These are phyloP conservation scores for Osmerus mordax DNA, from an alignment of 2,113 vertebrate genomes.

Conservation along the genomic window DNA sequence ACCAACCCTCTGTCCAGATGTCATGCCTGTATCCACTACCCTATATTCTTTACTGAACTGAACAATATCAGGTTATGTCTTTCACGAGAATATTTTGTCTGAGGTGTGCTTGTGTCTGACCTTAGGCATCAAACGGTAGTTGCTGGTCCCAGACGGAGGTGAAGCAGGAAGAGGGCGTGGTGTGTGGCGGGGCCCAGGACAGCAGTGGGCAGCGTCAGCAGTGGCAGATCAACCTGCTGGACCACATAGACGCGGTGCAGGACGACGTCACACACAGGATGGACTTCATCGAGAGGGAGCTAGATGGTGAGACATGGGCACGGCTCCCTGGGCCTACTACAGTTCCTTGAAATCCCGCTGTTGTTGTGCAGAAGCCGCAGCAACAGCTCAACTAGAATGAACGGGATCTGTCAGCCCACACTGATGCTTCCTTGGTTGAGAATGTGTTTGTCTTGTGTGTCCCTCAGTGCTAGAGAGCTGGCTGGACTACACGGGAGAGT, in stretches of 20 bases:
- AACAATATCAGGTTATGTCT: background rate
- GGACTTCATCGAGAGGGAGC: conserved; percentile 96
- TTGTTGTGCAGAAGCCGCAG: too few relatives aligned
- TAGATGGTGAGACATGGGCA: conserved; percentile 77
- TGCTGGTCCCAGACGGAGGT: conserved; percentile 47
- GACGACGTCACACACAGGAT: conserved; percentile 92
- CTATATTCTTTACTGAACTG: too few relatives aligned
- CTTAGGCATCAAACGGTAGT: conserved; percentile 32
- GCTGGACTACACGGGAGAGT: conserved; percentile 94
- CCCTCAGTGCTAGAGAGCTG: conserved; percentile 90
- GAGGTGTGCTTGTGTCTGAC: background rate
- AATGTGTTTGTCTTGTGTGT: background rate
- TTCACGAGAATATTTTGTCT: background rate
- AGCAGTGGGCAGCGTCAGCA: conserved; percentile 83
- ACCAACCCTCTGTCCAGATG: background rate
- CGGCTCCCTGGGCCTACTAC: background rate
- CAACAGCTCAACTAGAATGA: background rate
- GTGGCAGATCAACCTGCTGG: conserved; percentile 91
- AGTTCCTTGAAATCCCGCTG: too few relatives aligned
- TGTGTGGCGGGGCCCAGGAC: conserved; percentile 66
- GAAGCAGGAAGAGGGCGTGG: conserved; percentile 68
- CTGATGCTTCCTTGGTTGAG: background rate
- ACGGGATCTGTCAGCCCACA: background rate
- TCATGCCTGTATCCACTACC: background rate
- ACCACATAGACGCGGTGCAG: conserved; percentile 90